Evolutionary conservation across 2,888 invertebrate genomes (phyloP), one percentile per base, ranked within the genome.

Genomic region (Sinohyriopsis cumingii): DNA sequence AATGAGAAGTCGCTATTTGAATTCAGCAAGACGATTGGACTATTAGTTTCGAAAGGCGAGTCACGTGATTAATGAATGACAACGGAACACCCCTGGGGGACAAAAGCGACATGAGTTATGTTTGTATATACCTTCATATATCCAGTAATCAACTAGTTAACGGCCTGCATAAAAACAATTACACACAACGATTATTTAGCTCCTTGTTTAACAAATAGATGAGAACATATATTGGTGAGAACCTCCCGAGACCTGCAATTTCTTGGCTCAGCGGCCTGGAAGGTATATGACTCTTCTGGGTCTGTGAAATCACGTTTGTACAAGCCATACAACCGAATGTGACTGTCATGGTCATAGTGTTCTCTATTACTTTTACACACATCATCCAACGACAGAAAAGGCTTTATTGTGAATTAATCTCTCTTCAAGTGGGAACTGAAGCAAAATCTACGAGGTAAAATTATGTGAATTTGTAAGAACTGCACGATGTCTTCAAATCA

Each of bases 141-240:
- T 84, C 82, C 82, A 78, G 76, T 76, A 78, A 79, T 82, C 81
- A 78, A 77, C 72, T 76, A 82, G 80, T 78, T 78, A 82, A 79
- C 77, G 70, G 68, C 69, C 76, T 78, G 67, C 75, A 76, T 73
- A 72, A 80, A 81, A 79, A 81, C 80, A 83, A 83, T 82, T 81
- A 83, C 71, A 78, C 68, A 77, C 74, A 80, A 76, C 74, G 75
- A 74, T 69, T 66, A 75, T 67, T 72, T 72, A 59, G 68, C 61
- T 53, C 45, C 24, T 55, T 57, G 62, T 59, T 68, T 67, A 63
- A 75, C 72, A 75, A 75, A 75, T 64, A 71, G 59, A 22, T 25
- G 59, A 24, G 61, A 61, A 62, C 61, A 69, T 60, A 56, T 61
- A 5, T 57, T 60, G 7, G 28, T 9, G 20, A 22, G 60, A 54